Base-by-base conservation (phyloP, 2,797 vertebrate species). In the Sternarchorhynchus goeldii region DNA sequence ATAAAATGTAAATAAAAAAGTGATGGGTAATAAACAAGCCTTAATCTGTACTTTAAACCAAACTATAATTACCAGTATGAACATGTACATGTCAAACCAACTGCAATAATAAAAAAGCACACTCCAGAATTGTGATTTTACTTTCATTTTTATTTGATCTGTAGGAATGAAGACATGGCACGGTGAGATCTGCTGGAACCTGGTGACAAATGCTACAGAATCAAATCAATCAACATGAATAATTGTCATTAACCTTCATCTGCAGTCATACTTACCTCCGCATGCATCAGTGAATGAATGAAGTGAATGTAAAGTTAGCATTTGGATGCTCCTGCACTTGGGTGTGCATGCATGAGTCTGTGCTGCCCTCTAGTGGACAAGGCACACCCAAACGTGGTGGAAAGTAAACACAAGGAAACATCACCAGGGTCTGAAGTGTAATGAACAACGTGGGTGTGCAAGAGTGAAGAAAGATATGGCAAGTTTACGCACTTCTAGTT, bases 401-500 rank as follows among this genome's bases (percentile, higher is more conserved):
- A 62, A 75, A 25, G n/a, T 16, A 65, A 36, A 39, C 41, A 29
- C 50, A 36, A 29, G 50, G 31, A 16, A 2, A 67, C 34, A 21
- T 50, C n/a, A 18, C 34, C 18, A 64, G 50, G 7, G 12, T 53
- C 21, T 53, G 8, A 56, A 69, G n/a, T 39, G 17, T 64, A 58
- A 32, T 60, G 7, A 64, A 21, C 0, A 59, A 50, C 18, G 29
- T 29, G 6, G 58, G 2, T 60, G 14, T 41, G 1, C 50, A 20
- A 29, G 59, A 34, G 16, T 4, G 68, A 18, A 50, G 21, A 56
- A 59, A 73, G 71, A 50, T 45, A 68, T 62, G 82, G 76, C 5
- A 58, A 32, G 17, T 73, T 92, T 95, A 98, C 98, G 95, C 96
- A 99, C 97, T 96, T 99, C 96, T 84, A 99, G 93, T 91, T 98